Evolutionary conservation across 2,113 vertebrate genomes (phyloP).

Genomic region (Recurvirostra avosetta): DNA sequence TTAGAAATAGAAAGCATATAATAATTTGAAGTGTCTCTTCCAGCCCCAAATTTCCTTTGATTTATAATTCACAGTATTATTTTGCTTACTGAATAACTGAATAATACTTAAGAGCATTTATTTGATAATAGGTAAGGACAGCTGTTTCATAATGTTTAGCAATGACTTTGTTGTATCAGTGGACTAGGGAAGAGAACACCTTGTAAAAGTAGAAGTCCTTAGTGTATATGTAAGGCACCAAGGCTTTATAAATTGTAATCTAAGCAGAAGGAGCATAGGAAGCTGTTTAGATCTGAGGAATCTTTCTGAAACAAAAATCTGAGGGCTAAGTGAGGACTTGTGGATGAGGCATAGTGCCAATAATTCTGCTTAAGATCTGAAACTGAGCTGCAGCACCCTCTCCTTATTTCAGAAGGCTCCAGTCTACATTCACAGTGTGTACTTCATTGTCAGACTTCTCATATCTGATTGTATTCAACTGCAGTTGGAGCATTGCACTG

Average conservation of each 20-base stretch:
- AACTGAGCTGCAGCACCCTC: not conserved
- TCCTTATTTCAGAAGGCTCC: not conserved
- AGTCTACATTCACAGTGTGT: not conserved
- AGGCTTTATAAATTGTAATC: not conserved
- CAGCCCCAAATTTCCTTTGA: not conserved
- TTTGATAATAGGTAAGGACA: not conserved
- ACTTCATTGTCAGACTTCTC: not conserved
- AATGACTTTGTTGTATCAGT: not conserved
- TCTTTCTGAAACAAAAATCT: not conserved
- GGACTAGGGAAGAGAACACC: not conserved
- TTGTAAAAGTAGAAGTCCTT: not conserved
- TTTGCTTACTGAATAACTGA: not conserved
- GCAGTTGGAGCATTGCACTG: not conserved
- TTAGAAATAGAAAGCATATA: not conserved
- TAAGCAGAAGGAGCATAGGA: not conserved
- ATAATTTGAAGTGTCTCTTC: not conserved
- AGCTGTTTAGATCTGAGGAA: not conserved
- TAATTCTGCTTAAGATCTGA: not conserved
- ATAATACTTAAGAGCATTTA: not conserved
- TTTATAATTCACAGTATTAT: not conserved
- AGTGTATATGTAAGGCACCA: not conserved
- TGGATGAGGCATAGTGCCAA: not conserved
- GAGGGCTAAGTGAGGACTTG: not conserved
- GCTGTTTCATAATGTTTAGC: not conserved
- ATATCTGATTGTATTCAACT: not conserved